Evolutionary conservation across 1,140 invertebrate species (phyloP), one percentile per base, ranked within the genome.

Genomic region (Cydia splendana): DNA sequence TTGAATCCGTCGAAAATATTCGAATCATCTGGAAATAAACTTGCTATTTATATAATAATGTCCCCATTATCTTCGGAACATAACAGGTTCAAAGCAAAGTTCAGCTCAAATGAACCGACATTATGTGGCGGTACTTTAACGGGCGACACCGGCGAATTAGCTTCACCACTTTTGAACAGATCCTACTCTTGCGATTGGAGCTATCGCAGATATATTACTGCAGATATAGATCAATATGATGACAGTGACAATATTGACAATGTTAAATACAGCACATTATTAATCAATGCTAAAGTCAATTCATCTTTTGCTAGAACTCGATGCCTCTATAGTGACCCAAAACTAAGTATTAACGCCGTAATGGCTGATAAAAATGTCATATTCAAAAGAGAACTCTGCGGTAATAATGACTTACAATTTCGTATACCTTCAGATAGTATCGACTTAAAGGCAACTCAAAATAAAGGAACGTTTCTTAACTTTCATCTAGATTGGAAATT

Each of bases 11-110:
- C 75, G 9, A 62, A 62, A 30, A 78, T 88, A 15, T 87, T 94
- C 34, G 93, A 96, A 80, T 96, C 96, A 2, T 94, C 94, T 9
- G 93, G 94, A 65, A 96, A 97, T 86, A 92, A 86, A 20, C 95
- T 97, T 94, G 85, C 91, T 13, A 86, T 97, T 13, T 92, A 93
- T 76, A 95, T 95, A 81, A 94, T 94, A 82, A 87, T 95, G 1
- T 83, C 89, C 57, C 77, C 83, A 42, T 79, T 85, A 13, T 80
- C 79, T 15, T 90, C 89, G 10, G 93, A 94, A 83, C 92, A 96
- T 67, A 62, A 62, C n/a, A 95, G 96, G n/a, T 95, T 97, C 78
- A 96, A 95, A 91, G 94, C 94, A 2, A 93, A 84, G 76, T 96
- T 94, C 85, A 91, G 83, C 24, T 95, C 95, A 2, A 81, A 94